These are phyloP conservation scores for Microctonus brassicae DNA, from an alignment of 2,888 invertebrate genomes.

Conservation along the genomic window DNA sequence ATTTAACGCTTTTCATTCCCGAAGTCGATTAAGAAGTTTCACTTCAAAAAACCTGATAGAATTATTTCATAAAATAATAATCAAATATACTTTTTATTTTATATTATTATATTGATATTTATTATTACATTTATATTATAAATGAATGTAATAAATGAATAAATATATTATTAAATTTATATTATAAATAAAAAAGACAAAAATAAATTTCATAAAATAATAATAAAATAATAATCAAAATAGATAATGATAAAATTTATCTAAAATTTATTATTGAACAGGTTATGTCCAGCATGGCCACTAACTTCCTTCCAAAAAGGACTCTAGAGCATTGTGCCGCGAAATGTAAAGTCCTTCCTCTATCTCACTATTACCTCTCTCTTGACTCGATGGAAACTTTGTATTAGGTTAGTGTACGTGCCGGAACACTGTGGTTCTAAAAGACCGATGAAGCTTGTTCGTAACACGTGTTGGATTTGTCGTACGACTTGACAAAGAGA, in stretches of 20 bases:
- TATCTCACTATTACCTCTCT: not conserved
- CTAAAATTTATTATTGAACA: not conserved
- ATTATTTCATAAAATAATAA: too few species aligned
- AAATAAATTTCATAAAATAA: too few species aligned
- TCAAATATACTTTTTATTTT: too few species aligned
- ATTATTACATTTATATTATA: too few species aligned
- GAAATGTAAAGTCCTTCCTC: conserved; percentile 27
- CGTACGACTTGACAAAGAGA: conserved; percentile 44
- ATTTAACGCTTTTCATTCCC: too few species aligned
- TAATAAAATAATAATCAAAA: too few species aligned
- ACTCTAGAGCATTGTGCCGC: conserved; percentile 35
- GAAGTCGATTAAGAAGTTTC: too few species aligned
- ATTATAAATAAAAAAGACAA: too few species aligned
- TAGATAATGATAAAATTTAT: not conserved
- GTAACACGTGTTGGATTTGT: conserved; percentile 53
- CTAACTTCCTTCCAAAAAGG: conserved; percentile 23
- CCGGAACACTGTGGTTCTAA: conserved; percentile 43
- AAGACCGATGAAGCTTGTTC: conserved; percentile 50
- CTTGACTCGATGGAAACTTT: conserved; percentile 38
- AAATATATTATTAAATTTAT: too few species aligned
- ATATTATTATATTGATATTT: too few species aligned
- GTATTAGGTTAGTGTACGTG: conserved; percentile 50
- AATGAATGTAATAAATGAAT: too few species aligned
- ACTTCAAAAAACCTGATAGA: too few species aligned
- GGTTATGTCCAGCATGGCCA: not conserved